These are phyloP conservation scores for Agonopterix arenella DNA, from an alignment of 2,888 invertebrate genomes.

Conservation along the genomic window DNA sequence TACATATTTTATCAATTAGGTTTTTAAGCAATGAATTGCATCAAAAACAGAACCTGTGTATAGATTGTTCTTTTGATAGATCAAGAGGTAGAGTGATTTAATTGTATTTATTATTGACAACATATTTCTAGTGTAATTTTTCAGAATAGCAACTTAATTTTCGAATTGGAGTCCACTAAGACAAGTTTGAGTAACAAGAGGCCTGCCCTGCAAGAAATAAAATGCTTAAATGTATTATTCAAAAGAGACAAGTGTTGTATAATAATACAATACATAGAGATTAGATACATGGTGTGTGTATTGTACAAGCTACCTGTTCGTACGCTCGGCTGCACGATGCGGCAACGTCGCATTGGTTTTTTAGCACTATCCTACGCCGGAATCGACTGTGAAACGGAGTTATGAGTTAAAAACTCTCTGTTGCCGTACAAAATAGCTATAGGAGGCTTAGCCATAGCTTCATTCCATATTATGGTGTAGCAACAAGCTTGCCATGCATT, in stretches of 20 bases:
- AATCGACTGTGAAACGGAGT: slow-evolving; percentile 29
- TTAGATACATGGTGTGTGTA: slow-evolving; percentile 40
- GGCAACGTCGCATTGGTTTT: slow-evolving; percentile 71
- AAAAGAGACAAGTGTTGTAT: slow-evolving; percentile 59
- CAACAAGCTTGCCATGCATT: too few species aligned
- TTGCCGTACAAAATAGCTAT: too few species aligned
- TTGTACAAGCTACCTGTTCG: slow-evolving; percentile 63
- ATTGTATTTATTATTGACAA: neutral
- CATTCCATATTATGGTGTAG: too few species aligned
- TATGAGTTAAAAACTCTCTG: too few species aligned
- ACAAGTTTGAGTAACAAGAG: slow-evolving; percentile 53
- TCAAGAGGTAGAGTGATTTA: too few species aligned
- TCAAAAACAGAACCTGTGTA: neutral
- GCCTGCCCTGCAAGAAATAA: slow-evolving; percentile 34
- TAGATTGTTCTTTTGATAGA: too few species aligned
- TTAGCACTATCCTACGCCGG: slow-evolving; percentile 60
- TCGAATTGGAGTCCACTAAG: slow-evolving; percentile 49
- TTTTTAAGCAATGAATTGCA: neutral
- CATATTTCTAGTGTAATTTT: neutral
- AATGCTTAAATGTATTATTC: slow-evolving; percentile 35
- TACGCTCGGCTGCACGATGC: slow-evolving; percentile 64
- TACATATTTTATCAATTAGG: neutral
- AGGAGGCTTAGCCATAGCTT: too few species aligned
- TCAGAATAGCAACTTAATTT: slow-evolving; percentile 5
- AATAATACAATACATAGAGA: slow-evolving; percentile 44